Percentiles rank a stretch among this genome's conserved stretches.
Evolutionary conservation across 2,888 invertebrate species (phyloP).

Genomic region (Loripinus fragilis): DNA sequence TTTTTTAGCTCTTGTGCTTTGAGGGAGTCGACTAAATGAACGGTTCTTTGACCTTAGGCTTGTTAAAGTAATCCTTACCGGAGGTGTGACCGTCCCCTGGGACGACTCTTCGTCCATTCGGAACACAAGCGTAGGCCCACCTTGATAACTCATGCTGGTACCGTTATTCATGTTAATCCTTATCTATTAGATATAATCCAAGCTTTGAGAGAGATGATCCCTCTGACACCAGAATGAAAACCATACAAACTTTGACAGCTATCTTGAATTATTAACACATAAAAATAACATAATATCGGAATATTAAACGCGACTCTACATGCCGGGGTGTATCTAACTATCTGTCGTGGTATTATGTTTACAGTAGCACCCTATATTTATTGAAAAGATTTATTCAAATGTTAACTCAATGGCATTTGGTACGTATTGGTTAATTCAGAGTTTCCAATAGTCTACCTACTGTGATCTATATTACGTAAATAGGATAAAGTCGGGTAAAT

Average conservation of each 20-base stretch:
- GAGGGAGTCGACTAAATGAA: too few species aligned
- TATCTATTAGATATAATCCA: not conserved
- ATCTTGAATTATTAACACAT: not conserved
- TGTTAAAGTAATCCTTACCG: slow-evolving; percentile 17
- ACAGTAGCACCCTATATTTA: slow-evolving; percentile 7
- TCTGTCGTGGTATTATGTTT: not conserved
- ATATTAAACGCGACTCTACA: slow-evolving; percentile 11
- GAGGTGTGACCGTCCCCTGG: slow-evolving; percentile 17
- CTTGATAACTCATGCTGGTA: not conserved
- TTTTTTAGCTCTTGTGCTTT: too few species aligned
- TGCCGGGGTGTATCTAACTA: not conserved
- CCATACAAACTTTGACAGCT: not conserved
- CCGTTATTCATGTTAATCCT: not conserved
- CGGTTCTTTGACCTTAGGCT: not conserved
- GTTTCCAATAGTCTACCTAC: too few species aligned
- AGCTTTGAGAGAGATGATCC: too few species aligned
- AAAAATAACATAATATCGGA: slow-evolving; percentile 2
- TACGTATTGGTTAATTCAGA: too few species aligned
- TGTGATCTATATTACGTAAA: too few species aligned
- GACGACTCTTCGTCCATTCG: slow-evolving; percentile 28
- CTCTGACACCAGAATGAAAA: not conserved
- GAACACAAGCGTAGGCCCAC: slow-evolving; percentile 24
- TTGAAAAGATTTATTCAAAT: too few species aligned
- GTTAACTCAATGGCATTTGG: too few species aligned
- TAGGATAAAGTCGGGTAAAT: too few species aligned